Percentiles rank a stretch among this genome's conserved stretches.
phyloP scores from a whole-genome alignment of 2,888 invertebrate species.

The Chloroclystis v-ata region DNA sequence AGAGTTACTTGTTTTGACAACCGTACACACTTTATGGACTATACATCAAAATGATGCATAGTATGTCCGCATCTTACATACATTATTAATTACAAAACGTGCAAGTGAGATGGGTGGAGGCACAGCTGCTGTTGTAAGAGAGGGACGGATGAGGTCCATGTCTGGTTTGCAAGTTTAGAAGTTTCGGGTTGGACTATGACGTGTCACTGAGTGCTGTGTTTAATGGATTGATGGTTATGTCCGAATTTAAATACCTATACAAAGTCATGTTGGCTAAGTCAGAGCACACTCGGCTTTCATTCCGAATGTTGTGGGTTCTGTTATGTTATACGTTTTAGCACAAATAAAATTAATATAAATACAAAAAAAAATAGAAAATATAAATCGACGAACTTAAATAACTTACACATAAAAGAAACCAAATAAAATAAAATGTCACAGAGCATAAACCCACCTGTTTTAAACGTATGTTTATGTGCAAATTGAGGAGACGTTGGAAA shows the following conservation, averaged over 20 bases:
- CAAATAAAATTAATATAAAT: too few species aligned
- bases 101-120: constrained; percentile 39
- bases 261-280: too few species aligned
- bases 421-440: too few species aligned
- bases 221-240: constrained; percentile 25
- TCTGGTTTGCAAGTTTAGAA: constrained; percentile 36
- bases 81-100: constrained; percentile 66
- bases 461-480: neutral
- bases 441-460: too few species aligned
- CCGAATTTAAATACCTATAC: neutral
- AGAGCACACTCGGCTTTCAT: too few species aligned
- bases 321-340: too few species aligned
- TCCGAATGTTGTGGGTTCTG: too few species aligned
- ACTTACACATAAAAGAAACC: too few species aligned
- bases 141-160: constrained; percentile 37
- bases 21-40: constrained; percentile 45
- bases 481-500: neutral
- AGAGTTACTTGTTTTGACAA: constrained; percentile 48
- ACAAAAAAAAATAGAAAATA: too few species aligned
- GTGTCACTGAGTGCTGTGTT: constrained; percentile 24
- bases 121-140: constrained; percentile 18
- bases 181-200: constrained; percentile 36
- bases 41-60: constrained; percentile 62
- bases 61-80: constrained; percentile 60
- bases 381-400: too few species aligned